A percentile compares a stretch with the other conserved stretches of the same genome.
phyloP scores from a whole-genome alignment of 2,888 invertebrate genomes.

The Pheosia gnoma region DNA sequence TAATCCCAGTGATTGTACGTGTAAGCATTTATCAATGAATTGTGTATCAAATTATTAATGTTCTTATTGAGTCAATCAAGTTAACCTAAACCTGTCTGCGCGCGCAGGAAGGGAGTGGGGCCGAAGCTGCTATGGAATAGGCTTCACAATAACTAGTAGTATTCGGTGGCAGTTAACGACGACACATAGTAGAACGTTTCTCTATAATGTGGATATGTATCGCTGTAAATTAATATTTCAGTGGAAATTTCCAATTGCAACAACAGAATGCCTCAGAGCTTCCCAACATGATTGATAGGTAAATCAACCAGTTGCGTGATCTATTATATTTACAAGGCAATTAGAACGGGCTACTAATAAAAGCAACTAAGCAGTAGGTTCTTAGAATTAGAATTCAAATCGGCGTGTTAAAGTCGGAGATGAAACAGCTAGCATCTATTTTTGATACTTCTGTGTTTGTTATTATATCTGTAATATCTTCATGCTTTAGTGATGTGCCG shows the following conservation, averaged over 20 bases:
- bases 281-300: neutral
- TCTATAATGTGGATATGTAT: too few species aligned
- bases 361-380: neutral
- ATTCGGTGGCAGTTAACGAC: too few species aligned
- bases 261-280: neutral
- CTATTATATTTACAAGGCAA: neutral
- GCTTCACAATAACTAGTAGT: too few species aligned
- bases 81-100: too few species aligned
- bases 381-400: neutral
- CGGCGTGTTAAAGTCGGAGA: neutral
- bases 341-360: neutral
- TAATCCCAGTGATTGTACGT: too few species aligned
- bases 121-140: too few species aligned
- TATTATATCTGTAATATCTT: neutral
- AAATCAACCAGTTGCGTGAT: conserved; percentile 1
- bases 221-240: neutral
- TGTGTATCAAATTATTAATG: too few species aligned
- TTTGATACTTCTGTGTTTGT: neutral
- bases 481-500: too few species aligned
- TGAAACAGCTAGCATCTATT: neutral
- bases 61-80: too few species aligned
- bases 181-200: too few species aligned
- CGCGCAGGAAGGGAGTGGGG: too few species aligned
- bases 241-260: neutral
- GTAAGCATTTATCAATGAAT: too few species aligned